These are phyloP conservation scores for Pampus argenteus DNA, from an alignment of 2,797 vertebrate species.

Conservation along the genomic window DNA sequence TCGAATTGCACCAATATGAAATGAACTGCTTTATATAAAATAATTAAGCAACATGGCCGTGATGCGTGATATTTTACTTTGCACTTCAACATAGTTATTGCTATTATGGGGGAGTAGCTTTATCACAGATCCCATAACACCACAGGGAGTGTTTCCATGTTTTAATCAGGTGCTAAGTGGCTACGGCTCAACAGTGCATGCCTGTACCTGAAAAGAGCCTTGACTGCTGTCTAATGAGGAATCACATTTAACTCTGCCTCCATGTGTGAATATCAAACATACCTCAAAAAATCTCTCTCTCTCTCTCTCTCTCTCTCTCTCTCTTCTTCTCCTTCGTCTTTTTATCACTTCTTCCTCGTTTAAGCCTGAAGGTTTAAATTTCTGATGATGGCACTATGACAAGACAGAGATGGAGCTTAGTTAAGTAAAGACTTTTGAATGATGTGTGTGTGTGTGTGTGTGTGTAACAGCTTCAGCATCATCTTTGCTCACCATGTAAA, in stretches of 20 bases:
- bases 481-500: constrained; percentile 29
- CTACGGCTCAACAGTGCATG: constrained; percentile 74
- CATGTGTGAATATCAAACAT: constrained; percentile 80
- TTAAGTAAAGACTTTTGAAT: too few relatives aligned
- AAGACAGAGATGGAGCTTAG: constrained; percentile 34
- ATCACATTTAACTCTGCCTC: constrained; percentile 75
- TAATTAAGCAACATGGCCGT: constrained; percentile 52
- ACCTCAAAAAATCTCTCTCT: constrained; percentile 43
- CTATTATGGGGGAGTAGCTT: constrained; percentile 60
- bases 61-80: constrained; percentile 62
- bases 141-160: constrained; percentile 76
- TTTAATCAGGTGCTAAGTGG: constrained; percentile 85
- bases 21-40: constrained; percentile 53
- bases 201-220: constrained; percentile 74
- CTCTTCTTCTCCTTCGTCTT: constrained; percentile 19
- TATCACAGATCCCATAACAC: constrained; percentile 71
- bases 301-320: constrained; percentile 13
- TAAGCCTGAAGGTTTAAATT: constrained; percentile 64
- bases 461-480: constrained; percentile 30
- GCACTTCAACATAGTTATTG: constrained; percentile 60
- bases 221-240: constrained; percentile 77
- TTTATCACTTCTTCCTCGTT: constrained; percentile 34
- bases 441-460: constrained; percentile 23
- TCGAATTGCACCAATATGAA: constrained; percentile 41
- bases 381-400: constrained; percentile 47